Evolutionary conservation across 2,113 vertebrate genomes (phyloP).

Genomic region (Rhea pennata): DNA sequence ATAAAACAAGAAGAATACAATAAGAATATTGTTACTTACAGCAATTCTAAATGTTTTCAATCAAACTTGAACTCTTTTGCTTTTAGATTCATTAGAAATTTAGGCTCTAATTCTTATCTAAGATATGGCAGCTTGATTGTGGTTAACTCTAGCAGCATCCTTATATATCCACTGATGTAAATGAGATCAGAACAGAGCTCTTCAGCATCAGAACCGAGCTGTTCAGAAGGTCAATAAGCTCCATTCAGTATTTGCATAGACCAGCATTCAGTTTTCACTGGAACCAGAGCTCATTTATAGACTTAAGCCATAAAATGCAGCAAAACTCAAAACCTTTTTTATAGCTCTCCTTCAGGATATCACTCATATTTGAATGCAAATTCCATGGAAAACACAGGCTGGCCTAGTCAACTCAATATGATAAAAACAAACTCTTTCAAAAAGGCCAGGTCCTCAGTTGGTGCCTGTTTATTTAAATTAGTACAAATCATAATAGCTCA

Average conservation of each 20-base stretch:
- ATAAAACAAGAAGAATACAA: neutral
- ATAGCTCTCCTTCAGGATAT: neutral
- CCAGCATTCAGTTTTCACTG: neutral
- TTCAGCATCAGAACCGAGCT: constrained; percentile 21
- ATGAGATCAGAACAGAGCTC: neutral
- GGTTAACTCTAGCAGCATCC: neutral
- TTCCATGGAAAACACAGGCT: neutral
- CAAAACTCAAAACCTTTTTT: neutral
- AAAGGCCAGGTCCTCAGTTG: neutral
- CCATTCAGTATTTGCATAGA: neutral
- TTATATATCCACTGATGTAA: neutral
- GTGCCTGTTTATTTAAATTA: neutral
- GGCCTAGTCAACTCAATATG: neutral
- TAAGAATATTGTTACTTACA: neutral
- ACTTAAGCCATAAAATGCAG: neutral
- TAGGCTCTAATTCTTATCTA: neutral
- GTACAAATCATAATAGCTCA: neutral
- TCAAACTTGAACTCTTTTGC: constrained; percentile 8
- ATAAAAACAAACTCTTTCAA: neutral
- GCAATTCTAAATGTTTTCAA: constrained; percentile 26
- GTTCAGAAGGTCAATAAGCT: constrained; percentile 30
- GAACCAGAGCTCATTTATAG: neutral
- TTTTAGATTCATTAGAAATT: neutral
- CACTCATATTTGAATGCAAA: neutral
- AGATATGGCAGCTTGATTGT: neutral